Evolutionary conservation across 2,888 invertebrate genomes (phyloP), one percentile per base, ranked within the genome.

Genomic region (Microchrysa polita): DNA sequence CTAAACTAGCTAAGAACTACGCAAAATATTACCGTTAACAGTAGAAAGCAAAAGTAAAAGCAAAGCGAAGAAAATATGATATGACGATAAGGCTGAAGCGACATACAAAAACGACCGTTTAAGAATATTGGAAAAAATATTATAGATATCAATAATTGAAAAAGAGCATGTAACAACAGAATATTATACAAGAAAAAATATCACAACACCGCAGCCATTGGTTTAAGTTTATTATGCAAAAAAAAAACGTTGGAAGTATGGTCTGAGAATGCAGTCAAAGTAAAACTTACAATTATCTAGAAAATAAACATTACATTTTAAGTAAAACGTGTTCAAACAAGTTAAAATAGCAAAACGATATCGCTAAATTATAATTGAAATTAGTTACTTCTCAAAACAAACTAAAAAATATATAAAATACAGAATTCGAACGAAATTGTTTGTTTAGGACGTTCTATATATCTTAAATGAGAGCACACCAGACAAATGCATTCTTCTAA

Each of bases 321-420:
- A 63, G 61, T 63, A 63, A 63, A 63, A 63, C 40, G 61, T 63
- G 40, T 63, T 63, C 61, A 63, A 42, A 27, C n/a, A 34, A 63
- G 42, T 63, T 63, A 18, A 42, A 63, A 63, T 63, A 20, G 18
- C 34, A 63, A 34, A 63, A 18, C 1, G 16, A 16, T 42, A 63
- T 16, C n/a, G 23, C 22, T 57, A 23, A 27, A 59, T n/a, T 23
- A 59, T 27, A 59, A 59, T 55, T 16, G 16, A 2, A 14, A 57
- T 18, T 18, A 22, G 1, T 20, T 16, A 57, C 18, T 23, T 60
- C 60, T 16, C 27, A 27, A 16, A 40, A 42, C 40, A 40, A 27
- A 61, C n/a, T 42, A 42, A n/a, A 63, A 16, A 16, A 42, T 52
- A 34, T 34, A 23, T 63, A 63, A 63, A 63, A 63, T 5, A 55